Conservation (phyloP, 2,888 invertebrate species). For the Sycophila texana region DNA sequence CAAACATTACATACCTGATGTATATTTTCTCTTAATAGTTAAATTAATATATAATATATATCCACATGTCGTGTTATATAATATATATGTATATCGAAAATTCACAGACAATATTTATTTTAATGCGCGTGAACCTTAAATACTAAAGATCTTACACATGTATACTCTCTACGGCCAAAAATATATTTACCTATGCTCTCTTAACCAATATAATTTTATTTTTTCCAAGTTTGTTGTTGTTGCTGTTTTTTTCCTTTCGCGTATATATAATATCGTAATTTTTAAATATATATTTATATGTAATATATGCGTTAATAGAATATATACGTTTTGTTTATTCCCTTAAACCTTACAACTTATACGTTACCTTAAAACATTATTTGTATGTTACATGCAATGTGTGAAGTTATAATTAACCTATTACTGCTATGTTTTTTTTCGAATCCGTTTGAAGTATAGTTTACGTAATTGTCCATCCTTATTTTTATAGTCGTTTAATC, state of each 20-base stretch:
- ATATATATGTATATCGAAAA: conserved; percentile 65
- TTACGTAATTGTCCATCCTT: conserved; percentile 34
- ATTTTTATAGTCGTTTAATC: too few relatives aligned
- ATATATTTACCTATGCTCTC: conserved; percentile 65
- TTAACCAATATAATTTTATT: conserved; percentile 58
- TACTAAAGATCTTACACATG: conserved; percentile 46
- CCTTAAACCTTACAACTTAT: conserved; percentile 1
- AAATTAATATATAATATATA: conserved; percentile 38
- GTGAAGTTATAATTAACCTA: conserved; percentile 45
- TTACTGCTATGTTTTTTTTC: conserved; percentile 7
- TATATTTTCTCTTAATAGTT: conserved; percentile 39
- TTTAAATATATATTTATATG: conserved; percentile 46
- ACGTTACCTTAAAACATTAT: conserved; percentile 46
- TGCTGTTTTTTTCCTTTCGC: conserved; percentile 53
- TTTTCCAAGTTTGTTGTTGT: conserved; percentile 47
- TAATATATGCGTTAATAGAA: conserved; percentile 57
- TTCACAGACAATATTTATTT: conserved; percentile 67
- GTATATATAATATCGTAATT: conserved; percentile 36
- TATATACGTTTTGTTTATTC: conserved; percentile 52
- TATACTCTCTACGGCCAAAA: conserved; percentile 65
- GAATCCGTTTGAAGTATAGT: conserved; percentile 21
- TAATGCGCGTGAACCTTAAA: conserved; percentile 64
- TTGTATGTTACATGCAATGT: conserved; percentile 38
- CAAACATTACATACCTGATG: conserved; percentile 39
- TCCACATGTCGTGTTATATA: conserved; percentile 12